Base-by-base conservation (phyloP, 1,140 invertebrate genomes). In the Zaprionus gabonicus region DNA sequence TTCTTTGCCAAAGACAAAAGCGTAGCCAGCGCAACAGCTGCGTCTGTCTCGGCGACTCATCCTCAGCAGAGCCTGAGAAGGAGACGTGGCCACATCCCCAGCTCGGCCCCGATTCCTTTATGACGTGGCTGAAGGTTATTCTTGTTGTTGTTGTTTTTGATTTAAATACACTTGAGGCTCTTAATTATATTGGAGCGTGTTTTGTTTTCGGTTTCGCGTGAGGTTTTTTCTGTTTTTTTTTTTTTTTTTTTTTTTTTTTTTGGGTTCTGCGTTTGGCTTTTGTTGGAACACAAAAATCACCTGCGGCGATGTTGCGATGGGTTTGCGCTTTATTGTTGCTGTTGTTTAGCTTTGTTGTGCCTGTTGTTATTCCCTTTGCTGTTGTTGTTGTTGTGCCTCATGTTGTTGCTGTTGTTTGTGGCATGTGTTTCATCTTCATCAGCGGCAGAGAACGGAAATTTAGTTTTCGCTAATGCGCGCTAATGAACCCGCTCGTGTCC, bases 361-460 rank as follows among this genome's bases (percentile, higher is more conserved):
- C 31, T n/a, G 27, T 10, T 49, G 46, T 41, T 31, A 17, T 27
- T 63, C 9, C 7, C 9, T 7, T 31, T 31, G 31, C 9, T 34
- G 20, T n/a, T 59, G 28, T 31, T 70, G 64, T 36, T 62, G 64
- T 57, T 64, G 62, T 51, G n/a, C n/a, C n/a, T n/a, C n/a, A n/a
- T 34, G 20, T n/a, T 59, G 28, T 31, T 70, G 64, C 41, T 62
- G 64, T 57, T 64, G 62, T 51, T 75, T 68, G 65, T 88, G 84
- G 84, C 84, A 88, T 87, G 84, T 88, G 84, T 88, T 87, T 87
- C 71, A 78, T 87, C 84, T 86, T 86, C 81, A 87, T 87, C 77
- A 86, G 73, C 77, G 87, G 73, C 58, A 51, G 78, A 57, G 70
- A 67, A 60, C 70, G 70, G 84, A 83, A 88, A 88, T 84, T 84